Evolutionary conservation across 2,113 vertebrate genomes (phyloP), one percentile per base, ranked within the genome.

Genomic region (Eurypyga helias): DNA sequence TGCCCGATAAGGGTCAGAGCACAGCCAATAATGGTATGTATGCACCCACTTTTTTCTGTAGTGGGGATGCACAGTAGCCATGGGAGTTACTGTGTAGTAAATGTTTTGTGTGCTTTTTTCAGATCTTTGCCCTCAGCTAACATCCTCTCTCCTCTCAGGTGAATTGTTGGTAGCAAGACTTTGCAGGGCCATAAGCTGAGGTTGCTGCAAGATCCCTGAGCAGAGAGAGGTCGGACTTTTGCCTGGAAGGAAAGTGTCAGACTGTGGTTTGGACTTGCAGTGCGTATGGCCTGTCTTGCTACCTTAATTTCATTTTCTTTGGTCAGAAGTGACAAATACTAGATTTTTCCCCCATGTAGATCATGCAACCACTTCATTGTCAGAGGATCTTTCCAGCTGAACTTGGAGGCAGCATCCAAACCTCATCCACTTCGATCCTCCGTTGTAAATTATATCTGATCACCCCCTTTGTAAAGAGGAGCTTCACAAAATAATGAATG

Each of bases 401-500:
- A 43, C n/a, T 52, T 52, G 45, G 31, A 48, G 13, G 26, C 66
- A 73, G 54, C 55, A 91, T 86, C 60, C 38, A 38, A 78, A 58
- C 23, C n/a, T 31, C n/a, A 62, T 87, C 17, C 1, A 3, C 20
- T 58, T 64, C 0, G 3, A 20, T 82, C 46, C 43, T 49, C 17
- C 1, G 0, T 73, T 89, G 34, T 61, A 67, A 67, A 76, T 81
- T 19, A 28, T 58, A 45, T 18, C 10, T 31, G 26, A 54, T 78
- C 33, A 57, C 18, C 7, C 29, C 3, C 18, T 48, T 36, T 66
- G 28, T 51, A 45, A 38, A 87, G 28, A 75, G 28, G 6, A 65
- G 21, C 61, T 72, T 49, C 0, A 0, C 21, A 46, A 80, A 34
- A 57, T 48, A 13, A 0, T 8, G 14, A 6, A 14, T 24, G 9